Base-by-base conservation (phyloP, 2,888 invertebrate genomes). In the Apodemia duryi region DNA sequence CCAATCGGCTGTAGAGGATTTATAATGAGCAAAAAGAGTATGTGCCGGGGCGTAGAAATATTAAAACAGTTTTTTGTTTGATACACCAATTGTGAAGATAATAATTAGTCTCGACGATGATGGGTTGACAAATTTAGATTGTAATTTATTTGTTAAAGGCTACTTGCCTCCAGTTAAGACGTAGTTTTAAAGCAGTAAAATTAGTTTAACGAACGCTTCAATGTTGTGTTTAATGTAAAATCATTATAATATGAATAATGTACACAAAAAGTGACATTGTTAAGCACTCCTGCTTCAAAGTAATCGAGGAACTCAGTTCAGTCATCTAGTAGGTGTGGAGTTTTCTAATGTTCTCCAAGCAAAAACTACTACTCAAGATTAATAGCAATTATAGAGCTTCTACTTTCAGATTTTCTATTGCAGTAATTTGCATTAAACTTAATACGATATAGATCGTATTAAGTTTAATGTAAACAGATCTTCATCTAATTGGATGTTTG, bases 21-120 rank as follows among this genome's bases (percentile, higher is more conserved):
- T 65, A 28, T 61, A 65, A 51, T n/a, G 51, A 61, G 61, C 65
- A 65, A 65, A 65, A 65, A 65, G 57, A 57, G 29, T 13, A 57
- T 28, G 9, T 57, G 29, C n/a, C 51, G 61, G 57, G 43, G 57
- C 61, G 63, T 62, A 13, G 46, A 21, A 35, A 63, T 41, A 51
- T 51, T 61, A 51, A 49, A 32, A 52, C 49, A 61, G 35, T 61
- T 61, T 65, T 38, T 65, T 64, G 46, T 64, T 13, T 57, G 57
- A 13, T 32, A 57, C 32, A 13, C 13, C 29, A 5, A 32, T 35
- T 57, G 32, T 11, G 32, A 57, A 5, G 32, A 29, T 54, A 54
- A 57, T 57, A 57, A 57, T 57, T 35, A 57, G 57, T 57, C 9
- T 54, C 6, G 9, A 54, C 57, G 6, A n/a, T 60, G 35, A 41